Evolutionary conservation across 2,888 invertebrate species (phyloP).

Genomic region (Melangyna quadrimaculata): DNA sequence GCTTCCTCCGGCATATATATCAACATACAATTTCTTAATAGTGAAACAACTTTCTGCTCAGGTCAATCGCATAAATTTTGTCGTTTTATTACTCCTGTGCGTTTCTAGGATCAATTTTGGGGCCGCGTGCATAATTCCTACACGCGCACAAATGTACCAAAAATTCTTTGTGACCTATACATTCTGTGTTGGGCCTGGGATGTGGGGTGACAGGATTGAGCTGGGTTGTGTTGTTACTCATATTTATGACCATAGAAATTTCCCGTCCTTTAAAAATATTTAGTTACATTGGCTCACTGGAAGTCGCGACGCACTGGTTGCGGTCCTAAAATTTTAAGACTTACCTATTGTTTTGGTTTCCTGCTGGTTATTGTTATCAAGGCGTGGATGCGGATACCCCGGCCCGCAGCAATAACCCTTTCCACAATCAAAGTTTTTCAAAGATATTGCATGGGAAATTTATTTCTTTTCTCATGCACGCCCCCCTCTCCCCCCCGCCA

Average conservation of each 20-base stretch:
- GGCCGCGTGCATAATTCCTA: conserved; percentile 68
- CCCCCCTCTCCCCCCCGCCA: conserved; percentile 35
- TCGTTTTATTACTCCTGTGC: conserved; percentile 73
- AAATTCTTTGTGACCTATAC: conserved; percentile 61
- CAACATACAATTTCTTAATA: conserved; percentile 31
- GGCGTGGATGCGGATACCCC: conserved; percentile 56
- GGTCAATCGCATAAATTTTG: conserved; percentile 71
- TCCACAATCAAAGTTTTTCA: not conserved
- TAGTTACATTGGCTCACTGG: conserved; percentile 8
- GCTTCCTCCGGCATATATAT: conserved; percentile 49
- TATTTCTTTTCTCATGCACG: conserved; percentile 22
- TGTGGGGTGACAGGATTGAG: conserved; percentile 31
- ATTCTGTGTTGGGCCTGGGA: not conserved
- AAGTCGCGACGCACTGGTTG: conserved; percentile 53
- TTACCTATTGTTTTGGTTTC: conserved; percentile 64
- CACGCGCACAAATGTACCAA: conserved; percentile 66
- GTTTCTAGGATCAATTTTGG: conserved; percentile 73
- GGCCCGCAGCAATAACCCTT: conserved; percentile 41
- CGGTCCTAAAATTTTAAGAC: conserved; percentile 64
- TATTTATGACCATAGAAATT: conserved; percentile 63
- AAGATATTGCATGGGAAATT: conserved; percentile 23
- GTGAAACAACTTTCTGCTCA: conserved; percentile 51
- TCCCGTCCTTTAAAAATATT: conserved; percentile 38
- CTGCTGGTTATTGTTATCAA: conserved; percentile 55
- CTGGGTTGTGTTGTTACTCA: conserved; percentile 49